Base-by-base conservation (phyloP, 2,113 vertebrate genomes). In the Mormyrus lacerda region DNA sequence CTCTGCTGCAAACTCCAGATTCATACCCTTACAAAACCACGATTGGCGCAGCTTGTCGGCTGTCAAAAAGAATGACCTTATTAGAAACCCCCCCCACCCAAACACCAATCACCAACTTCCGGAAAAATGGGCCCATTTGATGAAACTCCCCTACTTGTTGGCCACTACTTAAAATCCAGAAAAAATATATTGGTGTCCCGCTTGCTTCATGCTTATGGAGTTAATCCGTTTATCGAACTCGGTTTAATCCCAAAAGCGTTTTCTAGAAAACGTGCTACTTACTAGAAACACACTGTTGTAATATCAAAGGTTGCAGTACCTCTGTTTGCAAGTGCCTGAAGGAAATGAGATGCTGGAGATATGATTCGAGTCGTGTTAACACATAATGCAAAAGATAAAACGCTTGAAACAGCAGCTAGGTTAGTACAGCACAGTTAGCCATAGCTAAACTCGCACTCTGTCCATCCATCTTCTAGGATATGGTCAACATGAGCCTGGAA, bases 141-240 rank as follows among this genome's bases (percentile, higher is more conserved):
- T 31, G 35, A n/a, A 39, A 51, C 35, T 44, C 17, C 69, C 45
- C 3, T 19, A 11, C 50, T 73, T 82, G 19, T 82, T 53, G 27
- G 47, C 31, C 48, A 21, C 55, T 42, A 13, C 87, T 39, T n/a
- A 17, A 76, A 35, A 55, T 44, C 39, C 31, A 42, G 27, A 11
- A 53, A 69, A 69, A 89, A 44, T 8, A 82, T 21, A 44, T 39
- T 31, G n/a, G 17, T 53, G 73, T 51, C 31, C 45, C 3, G 3
- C 42, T 21, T 11, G 21, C 35, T 42, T 19, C 42, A 47, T 10
- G 19, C 27, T 88, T 35, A 50, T 11, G 35, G 51, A 5, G 50
- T 35, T 89, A 85, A 85, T 85, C 79, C 89, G 39, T 84, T 89
- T 85, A 84, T 89, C 53, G 31, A 48, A 21, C 39, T 55, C 9